Base-by-base conservation (phyloP, 30 jellyfish, hydroid and myxozoan genomes). In the Aurelia sp. region DNA sequence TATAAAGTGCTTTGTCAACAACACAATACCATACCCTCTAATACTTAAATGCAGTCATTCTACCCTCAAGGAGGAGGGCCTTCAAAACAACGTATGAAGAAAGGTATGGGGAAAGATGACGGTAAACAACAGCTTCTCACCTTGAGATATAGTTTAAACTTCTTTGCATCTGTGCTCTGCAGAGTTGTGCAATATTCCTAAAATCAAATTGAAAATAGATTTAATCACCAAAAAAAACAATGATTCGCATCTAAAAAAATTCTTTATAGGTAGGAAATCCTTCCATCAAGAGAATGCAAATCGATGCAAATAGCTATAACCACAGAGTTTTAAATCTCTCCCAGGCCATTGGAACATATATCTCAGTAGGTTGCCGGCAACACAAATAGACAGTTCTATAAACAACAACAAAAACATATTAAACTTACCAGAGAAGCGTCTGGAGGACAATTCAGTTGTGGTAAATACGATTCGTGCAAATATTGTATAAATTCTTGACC, bases 171-270 rank as follows among this genome's bases (percentile, higher is more conserved):
- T 79, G 82, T 70, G n/a, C 59, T 85, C 70, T 87, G 97, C 6
- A 92, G 82, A 9, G 98, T 88, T 1, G 66, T 90, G 61, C 97
- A 86, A 63, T 92, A 92, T 52, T 87, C 98, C 89, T 86, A 74
- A 78, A 84, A 41, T 48, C 16, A 27, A 23, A 19, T 16, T 4
- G 12, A 18, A 20, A 30, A 21, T 20, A 0, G 50, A 52, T 22
- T 41, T 63, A 22, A 61, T 4, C 47, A 27, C 11, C 0, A 18
- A 5, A 48, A 12, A 40, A 11, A 31, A 3, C 22, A 53, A 60
- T 21, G 5, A 18, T 35, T 11, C 3, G 10, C 4, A 40, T 12
- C n/a, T 53, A 3, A 41, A 22, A 21, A 12, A 27, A 27, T 27
- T 1, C 2, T 27, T 27, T 2, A 27, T 27, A 27, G 33, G 33